phyloP scores from a whole-genome alignment of 2,888 invertebrate genomes.

The Philereme vetulata region DNA sequence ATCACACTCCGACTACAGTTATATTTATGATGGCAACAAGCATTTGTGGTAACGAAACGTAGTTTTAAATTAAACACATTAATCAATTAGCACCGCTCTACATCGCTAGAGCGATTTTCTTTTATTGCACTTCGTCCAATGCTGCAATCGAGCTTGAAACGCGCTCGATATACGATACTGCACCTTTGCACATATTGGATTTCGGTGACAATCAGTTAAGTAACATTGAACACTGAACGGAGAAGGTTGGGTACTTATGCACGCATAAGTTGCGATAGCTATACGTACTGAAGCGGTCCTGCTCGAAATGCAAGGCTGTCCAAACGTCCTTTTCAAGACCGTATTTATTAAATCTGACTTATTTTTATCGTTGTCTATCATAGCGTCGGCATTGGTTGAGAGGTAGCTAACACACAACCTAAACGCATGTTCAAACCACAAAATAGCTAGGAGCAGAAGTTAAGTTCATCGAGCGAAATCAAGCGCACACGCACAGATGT shows the following conservation, averaged over 20 bases:
- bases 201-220: slow-evolving; percentile 15
- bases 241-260: slow-evolving; percentile 5
- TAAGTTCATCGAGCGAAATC: too few relatives aligned
- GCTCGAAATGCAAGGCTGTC: slow-evolving; percentile 12
- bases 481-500: too few relatives aligned
- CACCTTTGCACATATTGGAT: slow-evolving; percentile 8
- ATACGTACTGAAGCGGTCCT: slow-evolving; percentile 1
- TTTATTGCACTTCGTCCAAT: slow-evolving; percentile 45
- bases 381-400: too few relatives aligned
- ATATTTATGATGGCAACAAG: slow-evolving; percentile 39
- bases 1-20: slow-evolving; percentile 27
- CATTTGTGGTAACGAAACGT: slow-evolving; percentile 34
- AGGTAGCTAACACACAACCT: slow-evolving; percentile 12
- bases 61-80: slow-evolving; percentile 56
- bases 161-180: slow-evolving; percentile 11
- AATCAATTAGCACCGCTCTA: slow-evolving; percentile 53
- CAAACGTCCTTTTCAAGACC: slow-evolving; percentile 14
- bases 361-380: too few relatives aligned
- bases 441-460: too few relatives aligned
- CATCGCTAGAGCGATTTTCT: slow-evolving; percentile 42
- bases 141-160: slow-evolving; percentile 15
- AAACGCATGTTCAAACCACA: too few relatives aligned
- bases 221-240: slow-evolving; percentile 4
- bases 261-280: slow-evolving; percentile 6
- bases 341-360: slow-evolving; percentile 10